Base-by-base conservation (phyloP, 2,113 vertebrate genomes). In the Brienomyrus longianalis region DNA sequence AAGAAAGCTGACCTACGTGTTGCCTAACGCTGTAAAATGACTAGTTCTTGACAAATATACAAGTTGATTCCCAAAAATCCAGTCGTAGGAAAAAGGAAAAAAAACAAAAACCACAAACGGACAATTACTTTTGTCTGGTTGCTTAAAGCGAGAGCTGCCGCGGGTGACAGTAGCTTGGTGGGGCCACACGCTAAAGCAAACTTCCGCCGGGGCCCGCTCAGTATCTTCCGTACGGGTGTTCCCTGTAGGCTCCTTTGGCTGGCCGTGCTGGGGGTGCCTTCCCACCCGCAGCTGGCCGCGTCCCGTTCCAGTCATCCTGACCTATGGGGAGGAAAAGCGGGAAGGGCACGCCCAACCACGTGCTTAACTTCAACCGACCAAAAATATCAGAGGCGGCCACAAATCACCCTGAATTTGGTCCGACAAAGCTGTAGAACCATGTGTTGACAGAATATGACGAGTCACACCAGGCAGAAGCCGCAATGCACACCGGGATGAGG, bases 271-370 rank as follows among this genome's bases (percentile, higher is more conserved):
- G 94, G 0, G 96, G 96, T 54, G 96, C 96, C 94, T 99, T 99
- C 93, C 97, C 94, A 3, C 96, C 97, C 3, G 95, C 93, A 51
- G 95, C 94, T 3, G 97, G 92, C 31, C 98, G 96, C 88, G 96
- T 96, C 90, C 98, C 98, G 4, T 99, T 99, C 98, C 98, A 99
- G 95, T 98, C 97, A 31, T 99, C 98, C 93, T 99, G 98, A 90
- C 96, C 98, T 99, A 94, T 0, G 51, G 88, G 77, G 86, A 90
- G 87, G 45, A 90, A 45, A 48, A 77, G 5, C 70, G 56, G 83
- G 9, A 90, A 10, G 88, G 39, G 35, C 51, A 89, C 56, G 3
- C 39, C 21, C 62, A 5, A 70, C 27, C 13, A 88, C 15, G 84
- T n/a, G 62, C 43, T 62, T 77, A 86, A 85, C 50, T 11, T 51